Evolutionary conservation across 2,797 vertebrate species (phyloP), one percentile per base, ranked within the genome.

Genomic region (Austrolebias charrua): DNA sequence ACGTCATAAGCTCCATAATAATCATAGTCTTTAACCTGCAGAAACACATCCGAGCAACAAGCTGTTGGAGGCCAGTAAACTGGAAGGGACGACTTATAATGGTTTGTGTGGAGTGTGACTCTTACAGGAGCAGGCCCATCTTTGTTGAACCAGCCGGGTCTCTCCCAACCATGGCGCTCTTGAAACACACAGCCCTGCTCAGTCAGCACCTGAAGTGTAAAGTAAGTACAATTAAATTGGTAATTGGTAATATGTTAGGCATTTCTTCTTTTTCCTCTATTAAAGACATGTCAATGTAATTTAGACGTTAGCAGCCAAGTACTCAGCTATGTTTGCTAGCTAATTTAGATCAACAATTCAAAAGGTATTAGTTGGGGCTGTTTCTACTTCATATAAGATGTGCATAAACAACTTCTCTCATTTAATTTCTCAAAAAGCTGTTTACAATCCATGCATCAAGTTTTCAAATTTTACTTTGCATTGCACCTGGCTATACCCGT

Each of bases 111-210:
- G 35, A 5, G 33, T 20, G 48, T 47, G 52, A 6, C 5, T 78
- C 94, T 94, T 82, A 99, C 97, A 6, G 94, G 94, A 52, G 92
- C 95, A 0, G 93, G 49, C 0, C 93, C 91, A 0, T 72, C 19
- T 0, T 78, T 92, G 71, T 77, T 93, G 79, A 99, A 99, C 97
- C 97, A 99, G 57, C 97, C 97, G 0, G 96, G 97, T 71, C 97
- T 90, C 85, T 99, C 97, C 97, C 97, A 98, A 55, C 97, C 96
- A 0, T 98, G 97, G 4, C 96, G 86, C 87, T 99, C 96, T 88
- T 99, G 97, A 87, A 96, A 99, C 49, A 98, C 84, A 1, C 97
- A 98, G 78, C 97, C 97, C 83, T 90, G 94, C 0, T 49, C 81
- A 1, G 92, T 91, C 56, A 98, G 92, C 73, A 96, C 95, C 97